Evolutionary conservation across 1,140 invertebrate species (phyloP), one percentile per base, ranked within the genome.

Genomic region (Cryptotermes secundus): DNA sequence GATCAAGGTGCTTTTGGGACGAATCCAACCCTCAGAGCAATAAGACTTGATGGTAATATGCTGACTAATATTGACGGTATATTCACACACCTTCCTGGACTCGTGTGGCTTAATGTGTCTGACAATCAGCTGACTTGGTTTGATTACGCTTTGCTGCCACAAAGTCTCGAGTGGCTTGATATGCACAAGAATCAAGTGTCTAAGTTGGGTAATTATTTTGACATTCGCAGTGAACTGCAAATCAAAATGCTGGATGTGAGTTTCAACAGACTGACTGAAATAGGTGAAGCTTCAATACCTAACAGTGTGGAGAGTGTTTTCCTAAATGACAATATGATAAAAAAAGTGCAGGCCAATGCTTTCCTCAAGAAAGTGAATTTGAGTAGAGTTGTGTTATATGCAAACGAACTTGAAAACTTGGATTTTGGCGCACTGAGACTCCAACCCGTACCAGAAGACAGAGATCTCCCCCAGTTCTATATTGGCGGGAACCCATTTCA

Each of bases 401-500:
- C 93, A 83, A 97, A 96, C 90, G 92, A 94, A 86, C 92, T 97
- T 80, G 91, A 92, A 86, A 94, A 93, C 87, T 89, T 97, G 85
- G 95, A 96, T 87, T 91, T 95, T 72, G 92, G 93, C 42, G 93
- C 95, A 49, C 91, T 97, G 83, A 92, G 92, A 86, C 88, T 96
- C 87, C 92, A 92, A 87, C 90, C 92, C 87, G 93, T 95, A 85
- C 91, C 92, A 31, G 92, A 92, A 86, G 91, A 94, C 86, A 92
- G 90, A 85, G 92, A 94, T 85, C 89, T 95, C 87, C 94, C 95
- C 16, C 92, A 94, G 89, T 96, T 96, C 89, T 95, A 94, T 89
- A 93, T 96, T 87, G 95, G 95, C 65, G 92, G 93, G 86, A 97
- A 97, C 90, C 95, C 95, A 26, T 95, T 96, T 88, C 91, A 94